These are phyloP conservation scores for Melanogrammus aeglefinus DNA, from an alignment of 2,797 vertebrate species.

Conservation along the genomic window DNA sequence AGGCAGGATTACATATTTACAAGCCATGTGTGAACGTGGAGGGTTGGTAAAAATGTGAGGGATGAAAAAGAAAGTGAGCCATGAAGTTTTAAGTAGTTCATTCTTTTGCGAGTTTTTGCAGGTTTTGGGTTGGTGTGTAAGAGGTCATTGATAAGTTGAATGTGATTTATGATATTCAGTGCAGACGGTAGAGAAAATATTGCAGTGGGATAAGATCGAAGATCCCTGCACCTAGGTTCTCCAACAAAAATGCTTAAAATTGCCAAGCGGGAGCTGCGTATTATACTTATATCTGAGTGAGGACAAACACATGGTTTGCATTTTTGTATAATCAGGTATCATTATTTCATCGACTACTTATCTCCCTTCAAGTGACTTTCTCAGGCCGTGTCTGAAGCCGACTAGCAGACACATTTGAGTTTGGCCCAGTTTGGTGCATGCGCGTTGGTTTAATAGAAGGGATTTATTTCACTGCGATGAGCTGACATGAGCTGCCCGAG, in stretches of 20 bases:
- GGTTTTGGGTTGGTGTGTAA: neutral
- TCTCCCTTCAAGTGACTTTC: neutral
- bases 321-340: neutral
- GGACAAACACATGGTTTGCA: neutral
- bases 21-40: neutral
- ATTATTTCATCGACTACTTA: neutral
- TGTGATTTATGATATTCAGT: neutral
- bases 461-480: conserved; percentile 12
- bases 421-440: neutral
- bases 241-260: neutral
- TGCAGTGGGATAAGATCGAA: neutral
- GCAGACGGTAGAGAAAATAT: neutral
- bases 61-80: neutral
- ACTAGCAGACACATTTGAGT: neutral
- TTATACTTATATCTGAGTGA: no score
- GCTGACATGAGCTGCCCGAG: neutral
- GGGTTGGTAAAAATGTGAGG: neutral
- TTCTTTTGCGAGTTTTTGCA: neutral
- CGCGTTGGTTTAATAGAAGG: neutral
- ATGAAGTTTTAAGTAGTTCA: neutral
- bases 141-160: neutral
- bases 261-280: no score
- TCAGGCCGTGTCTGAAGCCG: neutral
- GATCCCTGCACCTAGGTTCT: neutral
- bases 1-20: conserved; percentile 48